Evolutionary conservation across 2,113 vertebrate species (phyloP).

Genomic region (Sander vitreus): DNA sequence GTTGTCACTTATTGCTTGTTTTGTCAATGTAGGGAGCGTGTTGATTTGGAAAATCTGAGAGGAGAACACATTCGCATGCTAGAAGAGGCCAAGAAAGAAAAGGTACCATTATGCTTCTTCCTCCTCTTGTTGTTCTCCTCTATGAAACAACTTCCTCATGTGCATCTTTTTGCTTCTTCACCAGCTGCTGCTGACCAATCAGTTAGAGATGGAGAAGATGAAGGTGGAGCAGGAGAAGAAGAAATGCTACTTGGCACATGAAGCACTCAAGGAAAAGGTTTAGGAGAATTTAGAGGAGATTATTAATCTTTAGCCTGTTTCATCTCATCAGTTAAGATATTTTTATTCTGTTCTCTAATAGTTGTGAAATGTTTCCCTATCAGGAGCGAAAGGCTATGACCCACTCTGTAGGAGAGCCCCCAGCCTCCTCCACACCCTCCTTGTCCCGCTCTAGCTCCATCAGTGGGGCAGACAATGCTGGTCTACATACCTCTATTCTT

Average conservation of each 20-base stretch:
- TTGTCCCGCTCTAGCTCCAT: slow-evolving; percentile 96
- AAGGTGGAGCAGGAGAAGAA: slow-evolving; percentile 98
- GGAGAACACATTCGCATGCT: slow-evolving; percentile 89
- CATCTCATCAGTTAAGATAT: background rate
- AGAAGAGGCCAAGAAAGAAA: slow-evolving; percentile 95
- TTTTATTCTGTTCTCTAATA: slow-evolving; percentile 10
- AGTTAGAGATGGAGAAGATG: slow-evolving; percentile 98
- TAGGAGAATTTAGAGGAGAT: background rate
- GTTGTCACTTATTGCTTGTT: background rate
- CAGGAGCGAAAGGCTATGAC: slow-evolving; percentile 90
- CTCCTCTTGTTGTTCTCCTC: background rate
- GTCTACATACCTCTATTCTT: slow-evolving; percentile 89
- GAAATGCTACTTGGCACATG: slow-evolving; percentile 92
- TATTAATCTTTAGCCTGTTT: background rate
- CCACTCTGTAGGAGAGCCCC: slow-evolving; percentile 81
- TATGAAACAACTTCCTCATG: slow-evolving; percentile 3
- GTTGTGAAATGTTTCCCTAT: background rate
- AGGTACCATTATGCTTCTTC: slow-evolving; percentile 83
- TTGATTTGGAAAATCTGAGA: slow-evolving; percentile 93
- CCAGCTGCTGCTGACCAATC: slow-evolving; percentile 90
- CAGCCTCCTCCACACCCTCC: slow-evolving; percentile 91
- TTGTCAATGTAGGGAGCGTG: slow-evolving; percentile 85
- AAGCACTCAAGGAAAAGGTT: slow-evolving; percentile 96
- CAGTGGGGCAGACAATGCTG: slow-evolving; percentile 90
- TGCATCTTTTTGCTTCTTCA: slow-evolving; percentile 1